Percentiles rank a stretch among this genome's conserved stretches.
Conservation (phyloP, 2,888 invertebrate genomes). For the Desoria tigrina region DNA sequence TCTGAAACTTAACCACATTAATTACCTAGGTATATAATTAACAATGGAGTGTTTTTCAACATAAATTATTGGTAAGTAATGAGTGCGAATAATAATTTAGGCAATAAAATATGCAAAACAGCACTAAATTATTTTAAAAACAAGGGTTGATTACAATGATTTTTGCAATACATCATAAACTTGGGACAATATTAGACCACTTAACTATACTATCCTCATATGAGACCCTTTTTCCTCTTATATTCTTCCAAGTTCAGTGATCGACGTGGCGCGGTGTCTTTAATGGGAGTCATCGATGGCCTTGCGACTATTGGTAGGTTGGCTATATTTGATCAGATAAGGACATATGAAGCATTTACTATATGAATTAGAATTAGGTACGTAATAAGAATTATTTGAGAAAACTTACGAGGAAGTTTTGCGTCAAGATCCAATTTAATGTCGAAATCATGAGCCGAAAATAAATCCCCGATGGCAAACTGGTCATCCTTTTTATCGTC, state of each 20-base stretch:
- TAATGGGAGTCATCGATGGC: slow-evolving; percentile 69
- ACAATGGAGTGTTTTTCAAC: no score
- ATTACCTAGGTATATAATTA: no score
- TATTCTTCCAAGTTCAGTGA: slow-evolving; percentile 88
- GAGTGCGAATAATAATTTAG: no score
- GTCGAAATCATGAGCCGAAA: slow-evolving; percentile 87
- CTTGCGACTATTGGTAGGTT: slow-evolving; percentile 72
- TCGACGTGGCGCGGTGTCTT: slow-evolving; percentile 78
- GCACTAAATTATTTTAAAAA: no score
- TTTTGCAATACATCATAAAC: no score
- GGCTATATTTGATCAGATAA: slow-evolving; percentile 60
- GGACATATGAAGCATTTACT: slow-evolving; percentile 7
- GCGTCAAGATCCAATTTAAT: slow-evolving; percentile 87
- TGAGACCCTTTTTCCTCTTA: slow-evolving; percentile 87
- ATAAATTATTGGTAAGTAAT: no score
- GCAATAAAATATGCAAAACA: no score
- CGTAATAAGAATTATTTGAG: neutral
- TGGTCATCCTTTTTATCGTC: slow-evolving; percentile 41
- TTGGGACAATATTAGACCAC: no score
- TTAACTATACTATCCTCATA: slow-evolving; percentile 62
- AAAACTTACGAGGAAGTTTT: slow-evolving; percentile 67
- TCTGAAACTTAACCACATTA: no score
- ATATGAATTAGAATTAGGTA: neutral
- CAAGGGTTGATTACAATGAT: no score
- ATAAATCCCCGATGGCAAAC: slow-evolving; percentile 61